Evolutionary conservation across 2,113 vertebrate genomes (phyloP).

Genomic region (Proterorhinus semilunaris): DNA sequence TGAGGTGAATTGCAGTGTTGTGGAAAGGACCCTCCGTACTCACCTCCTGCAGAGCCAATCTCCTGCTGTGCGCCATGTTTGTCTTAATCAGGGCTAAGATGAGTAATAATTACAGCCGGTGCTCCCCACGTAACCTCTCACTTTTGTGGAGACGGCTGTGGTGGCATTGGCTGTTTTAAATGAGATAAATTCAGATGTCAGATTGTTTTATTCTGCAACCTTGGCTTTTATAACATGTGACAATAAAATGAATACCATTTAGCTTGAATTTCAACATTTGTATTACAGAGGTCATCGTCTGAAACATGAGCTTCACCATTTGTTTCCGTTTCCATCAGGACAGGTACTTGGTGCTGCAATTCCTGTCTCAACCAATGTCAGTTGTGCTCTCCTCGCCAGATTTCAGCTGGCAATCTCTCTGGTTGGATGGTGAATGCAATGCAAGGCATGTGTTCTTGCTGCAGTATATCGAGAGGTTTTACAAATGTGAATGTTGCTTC

Average conservation of each 20-base stretch:
- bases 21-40: constrained; percentile 19
- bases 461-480: too few relatives aligned
- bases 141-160: constrained; percentile 2
- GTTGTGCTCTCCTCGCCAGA: too few relatives aligned
- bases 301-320: too few relatives aligned
- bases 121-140: not conserved
- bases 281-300: too few relatives aligned
- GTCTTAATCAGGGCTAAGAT: not conserved
- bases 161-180: not conserved
- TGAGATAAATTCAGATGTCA: not conserved
- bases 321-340: too few relatives aligned
- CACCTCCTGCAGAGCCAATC: constrained; percentile 11
- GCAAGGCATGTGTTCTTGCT: too few relatives aligned
- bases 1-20: constrained; percentile 44
- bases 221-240: too few relatives aligned
- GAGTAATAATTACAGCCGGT: not conserved
- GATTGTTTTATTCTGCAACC: too few relatives aligned
- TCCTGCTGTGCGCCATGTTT: not conserved
- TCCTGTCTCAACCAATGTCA: too few relatives aligned
- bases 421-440: not conserved
- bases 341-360: too few relatives aligned
- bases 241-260: too few relatives aligned
- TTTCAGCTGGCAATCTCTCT: not conserved
- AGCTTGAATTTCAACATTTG: too few relatives aligned
- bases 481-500: not conserved